Percentiles rank a stretch among this genome's conserved stretches.
Conservation (phyloP, 2,888 invertebrate genomes). For the Hydraecia micacea region DNA sequence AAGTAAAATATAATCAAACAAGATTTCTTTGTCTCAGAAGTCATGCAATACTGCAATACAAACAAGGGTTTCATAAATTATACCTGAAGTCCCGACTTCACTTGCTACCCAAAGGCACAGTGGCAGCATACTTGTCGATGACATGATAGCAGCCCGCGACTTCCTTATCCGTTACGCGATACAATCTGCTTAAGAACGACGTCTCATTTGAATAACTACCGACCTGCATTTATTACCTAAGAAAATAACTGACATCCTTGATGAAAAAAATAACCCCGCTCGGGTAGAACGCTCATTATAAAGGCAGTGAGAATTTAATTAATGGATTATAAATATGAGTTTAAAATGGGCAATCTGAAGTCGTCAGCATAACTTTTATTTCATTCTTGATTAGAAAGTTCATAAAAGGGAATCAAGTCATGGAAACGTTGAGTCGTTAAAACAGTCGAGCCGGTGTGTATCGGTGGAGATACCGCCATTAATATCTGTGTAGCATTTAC, state of each 20-base stretch:
- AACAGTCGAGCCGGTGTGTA: slow-evolving; percentile 66
- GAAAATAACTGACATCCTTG: slow-evolving; percentile 78
- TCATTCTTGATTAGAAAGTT: slow-evolving; percentile 69
- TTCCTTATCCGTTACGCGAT: slow-evolving; percentile 87
- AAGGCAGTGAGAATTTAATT: slow-evolving; percentile 68
- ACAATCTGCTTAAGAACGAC: slow-evolving; percentile 80
- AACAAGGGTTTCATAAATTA: slow-evolving; percentile 14
- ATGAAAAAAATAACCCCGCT: slow-evolving; percentile 68
- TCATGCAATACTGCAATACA: not conserved
- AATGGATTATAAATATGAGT: slow-evolving; percentile 69
- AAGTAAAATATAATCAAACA: slow-evolving; percentile 9
- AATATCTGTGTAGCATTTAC: slow-evolving; percentile 88
- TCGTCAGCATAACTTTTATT: slow-evolving; percentile 61
- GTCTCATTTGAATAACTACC: slow-evolving; percentile 87
- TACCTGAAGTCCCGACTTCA: slow-evolving; percentile 30
- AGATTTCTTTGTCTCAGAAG: slow-evolving; percentile 18
- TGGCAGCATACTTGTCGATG: slow-evolving; percentile 76
- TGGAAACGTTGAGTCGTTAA: slow-evolving; percentile 58
- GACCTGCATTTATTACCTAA: slow-evolving; percentile 78
- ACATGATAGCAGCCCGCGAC: slow-evolving; percentile 81
- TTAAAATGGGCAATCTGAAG: slow-evolving; percentile 58
- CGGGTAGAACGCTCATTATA: slow-evolving; percentile 63
- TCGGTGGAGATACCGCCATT: slow-evolving; percentile 82
- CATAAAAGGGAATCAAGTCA: slow-evolving; percentile 64
- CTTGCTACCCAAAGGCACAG: slow-evolving; percentile 65